phyloP scores from a whole-genome alignment of 2,797 vertebrate genomes.

The Sylvilagus floridanus region DNA sequence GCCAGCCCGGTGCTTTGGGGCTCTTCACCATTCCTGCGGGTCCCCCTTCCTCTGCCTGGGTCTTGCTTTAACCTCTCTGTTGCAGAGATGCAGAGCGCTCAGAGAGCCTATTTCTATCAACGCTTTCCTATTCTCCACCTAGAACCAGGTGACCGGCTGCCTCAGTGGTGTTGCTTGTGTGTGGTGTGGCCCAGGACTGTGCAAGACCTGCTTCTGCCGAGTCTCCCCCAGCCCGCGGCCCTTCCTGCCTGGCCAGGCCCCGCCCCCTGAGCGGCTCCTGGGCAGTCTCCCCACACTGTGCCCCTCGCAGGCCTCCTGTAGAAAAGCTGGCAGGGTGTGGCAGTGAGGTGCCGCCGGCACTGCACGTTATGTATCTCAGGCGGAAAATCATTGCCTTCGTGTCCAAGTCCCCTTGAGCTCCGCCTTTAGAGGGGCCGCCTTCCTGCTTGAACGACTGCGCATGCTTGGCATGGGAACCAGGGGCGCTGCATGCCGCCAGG shows the following conservation, averaged over 20 bases:
- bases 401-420: not conserved
- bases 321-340: not conserved
- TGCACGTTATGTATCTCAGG: not conserved
- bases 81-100: conserved; percentile 95
- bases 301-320: not conserved
- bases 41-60: conserved; percentile 85
- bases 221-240: conserved; percentile 71
- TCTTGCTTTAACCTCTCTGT: conserved; percentile 90
- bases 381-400: too few species aligned
- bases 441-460: not conserved
- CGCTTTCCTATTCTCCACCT: conserved; percentile 97
- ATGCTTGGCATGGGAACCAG: not conserved
- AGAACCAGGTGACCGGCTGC: conserved; percentile 95
- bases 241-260: conserved; percentile 81
- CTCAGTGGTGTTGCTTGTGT: conserved; percentile 81
- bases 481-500: accelerated
- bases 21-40: conserved; percentile 85
- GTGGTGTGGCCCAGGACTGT: conserved; percentile 84
- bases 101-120: conserved; percentile 98
- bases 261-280: conserved; percentile 66
- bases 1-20: conserved; percentile 77
- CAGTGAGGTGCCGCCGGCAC: not conserved
- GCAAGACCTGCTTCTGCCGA: conserved; percentile 81
- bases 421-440: not conserved
- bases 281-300: not conserved